A percentile compares a stretch with the other conserved stretches of the same genome.
Evolutionary conservation across 2,113 vertebrate genomes (phyloP).

Genomic region (Prolemur simus): DNA sequence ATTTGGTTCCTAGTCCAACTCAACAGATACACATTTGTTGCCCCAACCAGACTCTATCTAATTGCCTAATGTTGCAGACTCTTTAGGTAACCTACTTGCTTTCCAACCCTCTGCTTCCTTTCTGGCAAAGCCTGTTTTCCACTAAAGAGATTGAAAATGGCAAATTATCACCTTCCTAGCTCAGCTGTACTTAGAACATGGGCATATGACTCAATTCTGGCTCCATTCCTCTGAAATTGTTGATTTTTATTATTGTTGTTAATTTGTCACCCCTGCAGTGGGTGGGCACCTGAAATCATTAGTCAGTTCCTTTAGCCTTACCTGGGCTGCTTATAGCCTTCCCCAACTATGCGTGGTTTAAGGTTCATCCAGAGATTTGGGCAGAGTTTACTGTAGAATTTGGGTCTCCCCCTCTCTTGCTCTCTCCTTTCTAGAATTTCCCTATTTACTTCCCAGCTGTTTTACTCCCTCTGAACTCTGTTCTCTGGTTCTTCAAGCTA

Average conservation of each 20-base stretch:
- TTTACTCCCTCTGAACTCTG: neutral
- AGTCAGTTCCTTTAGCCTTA: neutral
- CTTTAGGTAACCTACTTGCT: neutral
- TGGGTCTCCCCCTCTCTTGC: neutral
- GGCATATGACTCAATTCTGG: neutral
- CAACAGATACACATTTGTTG: neutral
- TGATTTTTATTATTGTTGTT: neutral
- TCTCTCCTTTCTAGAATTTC: neutral
- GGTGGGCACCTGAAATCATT: neutral
- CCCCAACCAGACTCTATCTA: neutral
- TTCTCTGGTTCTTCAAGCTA: neutral
- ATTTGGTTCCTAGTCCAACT: neutral
- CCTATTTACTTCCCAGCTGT: neutral
- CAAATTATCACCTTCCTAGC: neutral
- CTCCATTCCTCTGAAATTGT: neutral
- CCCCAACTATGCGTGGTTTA: neutral
- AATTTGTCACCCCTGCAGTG: neutral
- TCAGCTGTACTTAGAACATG: neutral
- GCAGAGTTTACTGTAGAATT: neutral
- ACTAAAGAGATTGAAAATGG: neutral
- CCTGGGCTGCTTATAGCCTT: neutral
- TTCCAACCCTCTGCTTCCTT: neutral
- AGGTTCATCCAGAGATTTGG: neutral
- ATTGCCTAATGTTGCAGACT: neutral
- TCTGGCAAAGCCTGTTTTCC: neutral